Percentiles rank a stretch among this genome's conserved stretches.
phyloP scores from a whole-genome alignment of 2,888 invertebrate species.

The Vandiemenella viatica region DNA sequence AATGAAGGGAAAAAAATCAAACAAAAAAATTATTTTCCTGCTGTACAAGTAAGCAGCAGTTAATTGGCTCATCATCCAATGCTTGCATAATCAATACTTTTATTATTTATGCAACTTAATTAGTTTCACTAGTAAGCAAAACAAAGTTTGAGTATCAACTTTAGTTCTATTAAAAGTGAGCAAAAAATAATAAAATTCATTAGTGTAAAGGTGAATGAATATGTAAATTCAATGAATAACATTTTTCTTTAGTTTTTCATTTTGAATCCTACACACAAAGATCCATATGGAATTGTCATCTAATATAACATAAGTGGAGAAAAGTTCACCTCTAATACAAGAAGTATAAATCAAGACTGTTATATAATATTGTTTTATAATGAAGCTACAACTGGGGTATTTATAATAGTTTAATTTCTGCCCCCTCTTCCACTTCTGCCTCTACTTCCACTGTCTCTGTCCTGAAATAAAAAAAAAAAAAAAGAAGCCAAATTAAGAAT shows the following conservation, averaged over 20 bases:
- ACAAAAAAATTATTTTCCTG: too few species aligned
- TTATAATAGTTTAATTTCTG: constrained; percentile 10
- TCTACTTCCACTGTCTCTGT: constrained; percentile 14
- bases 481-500: too few species aligned
- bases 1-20: too few species aligned
- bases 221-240: constrained; percentile 7
- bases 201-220: constrained; percentile 8
- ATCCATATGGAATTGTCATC: constrained; percentile 10
- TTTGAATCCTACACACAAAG: constrained; percentile 11
- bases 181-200: too few species aligned
- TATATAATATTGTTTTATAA: constrained; percentile 7
- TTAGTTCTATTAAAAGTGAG: too few species aligned
- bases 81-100: too few species aligned
- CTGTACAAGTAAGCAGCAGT: too few species aligned
- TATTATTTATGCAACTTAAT: too few species aligned
- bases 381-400: not conserved
- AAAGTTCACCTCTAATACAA: constrained; percentile 13
- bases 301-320: constrained; percentile 8
- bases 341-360: constrained; percentile 11
- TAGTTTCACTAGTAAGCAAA: too few species aligned
- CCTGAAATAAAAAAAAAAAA: constrained; percentile 11
- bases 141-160: too few species aligned
- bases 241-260: constrained; percentile 1
- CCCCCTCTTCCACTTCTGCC: constrained; percentile 15
- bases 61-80: too few species aligned